Base-by-base conservation (phyloP, 2,888 invertebrate genomes). In the Tethea ocularis region DNA sequence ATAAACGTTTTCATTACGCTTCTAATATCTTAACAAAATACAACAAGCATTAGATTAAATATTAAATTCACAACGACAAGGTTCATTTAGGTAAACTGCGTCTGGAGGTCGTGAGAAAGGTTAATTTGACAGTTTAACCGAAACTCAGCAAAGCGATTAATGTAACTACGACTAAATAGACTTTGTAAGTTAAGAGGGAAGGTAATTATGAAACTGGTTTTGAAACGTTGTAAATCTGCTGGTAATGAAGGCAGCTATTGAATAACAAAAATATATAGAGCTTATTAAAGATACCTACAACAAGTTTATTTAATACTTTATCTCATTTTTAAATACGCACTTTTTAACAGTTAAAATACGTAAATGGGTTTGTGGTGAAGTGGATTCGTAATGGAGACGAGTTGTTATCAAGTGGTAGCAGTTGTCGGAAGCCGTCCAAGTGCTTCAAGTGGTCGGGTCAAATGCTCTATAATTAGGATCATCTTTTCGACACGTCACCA, bases 391-490 rank as follows among this genome's bases (percentile, higher is more conserved):
- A 56, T 59, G 41, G 56, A 38, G 41, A 56, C 52, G 33, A 24
- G 41, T 41, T 56, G 13, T 26, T 56, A 46, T 46, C 41, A 57
- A 51, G 57, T 57, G 51, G 51, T 51, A 57, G 29, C 41, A 51
- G 46, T 46, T 22, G 57, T 26, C 17, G n/a, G 75, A 75, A 75
- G 74, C 74, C 74, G 24, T 59, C 59, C 62, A 60, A 72, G 61
- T 58, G 67, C 59, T 63, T 69, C 67, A 74, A 75, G 74, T 75
- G 75, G 63, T 56, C 68, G 62, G 74, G 74, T 75, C 72, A 74
- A 74, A 61, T 63, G 68, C 60, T 57, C 59, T 61, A 51, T 68
- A 68, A 71, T 73, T 62, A 60, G 70, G 68, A 75, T 74, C 57
- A 74, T 72, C 69, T 66, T 53, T 53, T 53, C 59, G 59, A 63